Evolutionary conservation across 2,113 vertebrate genomes (phyloP).

Genomic region (Oreochromis niloticus): DNA sequence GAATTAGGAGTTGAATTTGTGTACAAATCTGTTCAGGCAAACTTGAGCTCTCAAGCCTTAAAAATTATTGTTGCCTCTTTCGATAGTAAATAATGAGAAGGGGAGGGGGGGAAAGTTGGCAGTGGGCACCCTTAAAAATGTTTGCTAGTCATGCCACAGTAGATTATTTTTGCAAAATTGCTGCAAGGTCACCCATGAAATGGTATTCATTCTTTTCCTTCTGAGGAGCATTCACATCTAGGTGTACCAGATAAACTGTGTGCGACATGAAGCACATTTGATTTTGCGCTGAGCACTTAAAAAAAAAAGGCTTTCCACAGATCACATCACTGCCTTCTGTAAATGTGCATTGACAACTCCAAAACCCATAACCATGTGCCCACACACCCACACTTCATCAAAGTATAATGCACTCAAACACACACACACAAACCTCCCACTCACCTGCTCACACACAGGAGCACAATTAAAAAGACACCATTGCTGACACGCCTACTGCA

Average conservation of each 20-base stretch:
- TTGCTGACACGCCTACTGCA: constrained; percentile 8
- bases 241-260: constrained; percentile 21
- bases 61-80: constrained; percentile 33
- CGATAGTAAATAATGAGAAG: constrained; percentile 14
- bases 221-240: neutral
- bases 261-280: constrained; percentile 37
- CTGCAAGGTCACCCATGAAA: constrained; percentile 48
- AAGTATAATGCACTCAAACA: constrained; percentile 10
- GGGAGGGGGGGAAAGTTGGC: neutral
- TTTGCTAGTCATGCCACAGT: constrained; percentile 20
- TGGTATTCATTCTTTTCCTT: constrained; percentile 10
- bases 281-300: constrained; percentile 1
- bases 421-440: constrained; percentile 9
- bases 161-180: constrained; percentile 16
- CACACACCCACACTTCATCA: constrained; percentile 34
- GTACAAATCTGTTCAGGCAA: neutral
- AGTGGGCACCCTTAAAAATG: neutral
- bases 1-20: neutral
- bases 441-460: constrained; percentile 29
- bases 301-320: constrained; percentile 29
- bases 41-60: constrained; percentile 2
- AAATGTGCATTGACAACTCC: constrained; percentile 45
- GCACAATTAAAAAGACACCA: constrained; percentile 42
- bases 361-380: constrained; percentile 46
- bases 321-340: constrained; percentile 33